Evolutionary conservation across 2,113 vertebrate genomes (phyloP), one percentile per base, ranked within the genome.

Genomic region (Brachypteracias leptosomus): DNA sequence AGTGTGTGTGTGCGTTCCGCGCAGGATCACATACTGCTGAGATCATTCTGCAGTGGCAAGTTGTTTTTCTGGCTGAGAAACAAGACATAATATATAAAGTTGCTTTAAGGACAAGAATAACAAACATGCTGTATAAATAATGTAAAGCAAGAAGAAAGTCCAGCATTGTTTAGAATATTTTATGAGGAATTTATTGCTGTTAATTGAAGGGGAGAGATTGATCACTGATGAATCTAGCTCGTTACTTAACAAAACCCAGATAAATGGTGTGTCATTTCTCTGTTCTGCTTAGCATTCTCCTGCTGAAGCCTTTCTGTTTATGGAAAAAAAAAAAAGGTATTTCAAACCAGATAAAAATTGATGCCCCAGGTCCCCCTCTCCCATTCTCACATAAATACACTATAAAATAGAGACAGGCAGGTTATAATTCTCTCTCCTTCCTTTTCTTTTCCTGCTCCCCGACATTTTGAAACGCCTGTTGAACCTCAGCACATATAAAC

Each of bases 131-230:
- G 71, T 95, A 88, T 96, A 89, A 96, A 97, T 95, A 96, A 97
- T 95, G 91, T 52, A 63, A 95, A 89, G 46, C 40, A 38, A 84
- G 89, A 95, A 91, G 55, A 96, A 97, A 96, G 84, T 88, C 89
- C 86, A n/a, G 85, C 79, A 62, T 88, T 95, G 67, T 93, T 96
- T 96, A 65, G 95, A 97, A 96, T 96, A 93, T 93, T 93, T 93
- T 91, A 97, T 96, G 97, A 97, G 93, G 71, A 94, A 90, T 92
- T 89, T 95, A 96, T 92, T 95, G 97, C 95, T 94, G 88, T 95
- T 98, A 96, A 93, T 88, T 93, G 96, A 96, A 94, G 51, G 40
- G 44, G 49, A 91, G 86, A 96, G 96, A 97, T 94, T 96, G 96
- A 95, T 97, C 92, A 85, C 94, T 77, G 74, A 95, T 73, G 65